phyloP scores from a whole-genome alignment of 2,797 vertebrate species.

The Cuculus canorus region DNA sequence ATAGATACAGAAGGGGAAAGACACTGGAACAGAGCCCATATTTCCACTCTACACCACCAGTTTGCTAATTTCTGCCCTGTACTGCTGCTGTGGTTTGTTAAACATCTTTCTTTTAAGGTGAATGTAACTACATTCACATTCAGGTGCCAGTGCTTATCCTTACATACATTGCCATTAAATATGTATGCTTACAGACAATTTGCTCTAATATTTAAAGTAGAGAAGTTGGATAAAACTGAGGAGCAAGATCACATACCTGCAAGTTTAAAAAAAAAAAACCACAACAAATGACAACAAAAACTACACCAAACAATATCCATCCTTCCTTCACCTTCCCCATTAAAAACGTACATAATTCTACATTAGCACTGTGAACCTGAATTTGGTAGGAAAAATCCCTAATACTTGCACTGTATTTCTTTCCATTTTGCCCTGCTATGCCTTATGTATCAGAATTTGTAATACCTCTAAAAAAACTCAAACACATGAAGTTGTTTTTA shows the following conservation, averaged over 20 bases:
- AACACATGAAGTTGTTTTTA: background rate
- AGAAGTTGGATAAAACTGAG: background rate
- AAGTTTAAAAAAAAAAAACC: background rate
- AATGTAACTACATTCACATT: background rate
- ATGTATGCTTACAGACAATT: background rate
- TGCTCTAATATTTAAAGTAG: background rate
- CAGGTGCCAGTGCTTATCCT: background rate
- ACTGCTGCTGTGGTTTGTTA: background rate
- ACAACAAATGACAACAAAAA: background rate
- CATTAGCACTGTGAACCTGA: background rate
- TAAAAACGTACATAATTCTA: background rate
- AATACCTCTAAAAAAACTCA: background rate
- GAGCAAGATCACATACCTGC: background rate
- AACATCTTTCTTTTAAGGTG: background rate
- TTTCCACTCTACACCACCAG: background rate
- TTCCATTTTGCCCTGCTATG: background rate
- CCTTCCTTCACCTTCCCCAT: background rate
- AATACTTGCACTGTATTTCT: background rate
- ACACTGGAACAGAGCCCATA: accelerated
- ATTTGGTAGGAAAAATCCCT: background rate
- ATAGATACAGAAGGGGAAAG: background rate
- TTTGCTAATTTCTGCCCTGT: background rate
- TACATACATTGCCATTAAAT: background rate
- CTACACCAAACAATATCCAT: accelerated
- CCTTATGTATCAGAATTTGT: background rate